A percentile compares a stretch with the other conserved stretches of the same genome.
Conservation (phyloP, 2,113 vertebrate genomes). For the Phaethornis superciliosus region DNA sequence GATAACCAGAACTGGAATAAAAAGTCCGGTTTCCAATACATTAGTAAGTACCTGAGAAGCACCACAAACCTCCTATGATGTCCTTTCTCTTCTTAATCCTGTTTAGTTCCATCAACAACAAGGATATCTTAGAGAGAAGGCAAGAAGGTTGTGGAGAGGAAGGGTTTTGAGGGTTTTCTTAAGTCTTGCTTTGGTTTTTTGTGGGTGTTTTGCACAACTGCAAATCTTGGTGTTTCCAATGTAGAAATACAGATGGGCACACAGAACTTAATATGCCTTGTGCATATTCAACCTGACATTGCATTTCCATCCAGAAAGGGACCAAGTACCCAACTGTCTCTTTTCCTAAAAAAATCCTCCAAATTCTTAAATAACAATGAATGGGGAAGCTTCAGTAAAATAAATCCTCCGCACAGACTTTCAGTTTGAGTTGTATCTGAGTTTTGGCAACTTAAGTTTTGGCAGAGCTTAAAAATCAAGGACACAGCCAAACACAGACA, state of each 20-base stretch:
- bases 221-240: not conserved
- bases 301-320: not conserved
- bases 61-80: not conserved
- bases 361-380: slow-evolving; percentile 24
- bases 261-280: not conserved
- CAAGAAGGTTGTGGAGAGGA: no score
- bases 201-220: not conserved
- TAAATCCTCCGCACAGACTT: not conserved
- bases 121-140: not conserved
- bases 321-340: not conserved
- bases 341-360: not conserved
- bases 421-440: slow-evolving; percentile 9
- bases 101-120: not conserved
- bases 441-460: slow-evolving; percentile 14
- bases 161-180: accelerated
- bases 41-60: not conserved
- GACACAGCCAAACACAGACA: not conserved
- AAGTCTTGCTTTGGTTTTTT: accelerated
- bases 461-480: slow-evolving; percentile 19
- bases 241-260: not conserved
- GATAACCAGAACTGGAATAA: not conserved
- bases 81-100: not conserved
- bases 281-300: not conserved
- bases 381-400: not conserved
- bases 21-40: not conserved